A percentile compares a stretch with the other conserved stretches of the same genome.
These are phyloP conservation scores for Bemisia tabaci DNA, from an alignment of 1,140 invertebrate genomes.

Conservation along the genomic window DNA sequence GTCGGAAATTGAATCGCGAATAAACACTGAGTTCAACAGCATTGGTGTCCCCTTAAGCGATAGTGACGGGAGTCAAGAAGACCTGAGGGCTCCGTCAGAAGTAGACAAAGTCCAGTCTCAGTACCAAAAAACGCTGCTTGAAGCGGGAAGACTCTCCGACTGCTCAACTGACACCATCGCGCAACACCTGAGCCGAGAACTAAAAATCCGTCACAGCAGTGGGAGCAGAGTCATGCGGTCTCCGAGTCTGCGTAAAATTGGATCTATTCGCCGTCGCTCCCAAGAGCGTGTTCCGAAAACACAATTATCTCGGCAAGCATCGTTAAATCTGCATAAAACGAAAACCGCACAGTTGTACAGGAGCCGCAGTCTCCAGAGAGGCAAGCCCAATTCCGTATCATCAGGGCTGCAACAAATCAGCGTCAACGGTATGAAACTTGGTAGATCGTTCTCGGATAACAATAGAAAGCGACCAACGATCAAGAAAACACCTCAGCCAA, in stretches of 20 bases:
- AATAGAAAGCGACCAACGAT: not conserved
- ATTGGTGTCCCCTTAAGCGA: conserved; percentile 13
- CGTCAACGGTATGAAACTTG: not conserved
- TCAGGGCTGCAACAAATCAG: conserved; percentile 20
- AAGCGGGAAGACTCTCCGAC: conserved; percentile 39
- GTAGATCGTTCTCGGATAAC: not conserved
- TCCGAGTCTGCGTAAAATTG: conserved; percentile 64
- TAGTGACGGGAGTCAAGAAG: conserved; percentile 1
- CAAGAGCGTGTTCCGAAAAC: conserved; percentile 33
- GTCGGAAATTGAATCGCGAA: conserved; percentile 48
- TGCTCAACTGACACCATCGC: conserved; percentile 52
- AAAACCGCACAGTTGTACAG: conserved; percentile 8
- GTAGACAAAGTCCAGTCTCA: conserved; percentile 43
- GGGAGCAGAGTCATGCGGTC: conserved; percentile 59
- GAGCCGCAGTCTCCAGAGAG: conserved; percentile 22
- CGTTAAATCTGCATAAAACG: conserved; percentile 23
- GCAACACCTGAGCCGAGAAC: conserved; percentile 48
- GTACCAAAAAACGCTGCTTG: conserved; percentile 55
- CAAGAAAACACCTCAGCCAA: not conserved
- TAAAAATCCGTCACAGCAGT: conserved; percentile 50
- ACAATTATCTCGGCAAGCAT: conserved; percentile 25
- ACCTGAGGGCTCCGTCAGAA: not conserved
- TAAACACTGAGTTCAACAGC: conserved; percentile 48
- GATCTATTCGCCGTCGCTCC: conserved; percentile 50
- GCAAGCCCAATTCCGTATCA: conserved; percentile 26